A percentile compares a stretch with the other conserved stretches of the same genome.
These are phyloP conservation scores for silkworm (Bombyx mori) DNA, from an alignment of 1,140 invertebrate genomes.

Conservation along the genomic window DNA sequence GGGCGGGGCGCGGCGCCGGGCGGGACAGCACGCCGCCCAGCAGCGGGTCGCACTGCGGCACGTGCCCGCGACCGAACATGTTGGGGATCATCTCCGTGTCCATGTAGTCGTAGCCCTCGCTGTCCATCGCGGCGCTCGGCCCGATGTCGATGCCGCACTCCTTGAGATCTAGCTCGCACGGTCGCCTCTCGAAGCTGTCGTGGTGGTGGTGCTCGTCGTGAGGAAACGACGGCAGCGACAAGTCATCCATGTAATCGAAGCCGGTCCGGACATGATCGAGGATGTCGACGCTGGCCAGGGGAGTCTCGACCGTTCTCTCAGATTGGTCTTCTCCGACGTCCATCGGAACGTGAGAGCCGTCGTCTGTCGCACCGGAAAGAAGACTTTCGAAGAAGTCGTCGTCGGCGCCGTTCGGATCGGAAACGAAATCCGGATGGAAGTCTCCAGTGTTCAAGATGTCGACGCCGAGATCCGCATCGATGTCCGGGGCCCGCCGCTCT, in stretches of 20 bases:
- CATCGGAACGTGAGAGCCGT: conserved; percentile 41
- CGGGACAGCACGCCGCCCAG: conserved; percentile 53
- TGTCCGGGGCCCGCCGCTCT: conserved; percentile 26
- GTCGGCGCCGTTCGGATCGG: conserved; percentile 33
- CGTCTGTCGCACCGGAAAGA: conserved; percentile 35
- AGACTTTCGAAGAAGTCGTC: conserved; percentile 53
- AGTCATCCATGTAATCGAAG: conserved; percentile 58
- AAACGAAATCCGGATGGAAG: conserved; percentile 43
- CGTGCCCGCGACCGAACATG: conserved; percentile 51
- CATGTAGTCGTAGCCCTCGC: conserved; percentile 50
- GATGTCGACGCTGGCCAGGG: conserved; percentile 53
- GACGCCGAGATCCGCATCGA: conserved; percentile 43
- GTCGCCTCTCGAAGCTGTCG: conserved; percentile 33
- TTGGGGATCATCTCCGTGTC: conserved; percentile 58
- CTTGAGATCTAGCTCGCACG: conserved; percentile 58
- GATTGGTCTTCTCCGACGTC: conserved; percentile 49
- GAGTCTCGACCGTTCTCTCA: conserved; percentile 57
- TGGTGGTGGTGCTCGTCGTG: conserved; percentile 50
- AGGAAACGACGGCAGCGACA: conserved; percentile 52
- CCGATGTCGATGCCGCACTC: conserved; percentile 53
- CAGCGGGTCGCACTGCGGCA: conserved; percentile 63
- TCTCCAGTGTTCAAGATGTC: conserved; percentile 44
- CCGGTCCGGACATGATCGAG: conserved; percentile 49
- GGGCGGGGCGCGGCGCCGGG: conserved; percentile 47
- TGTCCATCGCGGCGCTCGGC: conserved; percentile 45